These are phyloP conservation scores for Micrasema minimum DNA, from an alignment of 1,140 invertebrate species.

Conservation along the genomic window DNA sequence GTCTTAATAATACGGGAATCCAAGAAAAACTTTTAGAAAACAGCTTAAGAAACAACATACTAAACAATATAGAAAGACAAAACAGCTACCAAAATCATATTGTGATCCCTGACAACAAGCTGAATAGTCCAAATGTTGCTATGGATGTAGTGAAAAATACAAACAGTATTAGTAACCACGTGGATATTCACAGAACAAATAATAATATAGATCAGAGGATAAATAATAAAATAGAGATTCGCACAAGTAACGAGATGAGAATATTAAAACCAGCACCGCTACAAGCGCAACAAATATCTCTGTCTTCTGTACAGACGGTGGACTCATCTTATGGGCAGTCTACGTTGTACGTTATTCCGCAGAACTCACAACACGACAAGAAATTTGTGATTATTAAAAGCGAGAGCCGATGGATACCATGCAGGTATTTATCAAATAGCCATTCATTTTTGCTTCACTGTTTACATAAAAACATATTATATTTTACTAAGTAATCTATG, in stretches of 20 bases:
- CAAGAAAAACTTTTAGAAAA: constrained; percentile 44
- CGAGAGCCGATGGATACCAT: constrained; percentile 62
- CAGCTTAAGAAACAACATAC: constrained; percentile 36
- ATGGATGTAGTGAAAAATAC: constrained; percentile 15
- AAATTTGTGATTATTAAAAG: constrained; percentile 66
- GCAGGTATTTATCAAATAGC: too few relatives aligned
- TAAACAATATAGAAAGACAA: constrained; percentile 45
- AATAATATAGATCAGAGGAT: constrained; percentile 39
- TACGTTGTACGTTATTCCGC: constrained; percentile 62
- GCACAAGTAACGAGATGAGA: constrained; percentile 57
- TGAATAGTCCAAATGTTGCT: constrained; percentile 38
- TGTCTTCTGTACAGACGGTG: constrained; percentile 59
- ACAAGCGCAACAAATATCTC: constrained; percentile 58
- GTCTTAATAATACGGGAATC: constrained; percentile 35
- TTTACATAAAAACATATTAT: too few relatives aligned
- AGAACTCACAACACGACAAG: constrained; percentile 59
- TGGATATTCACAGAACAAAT: constrained; percentile 23
- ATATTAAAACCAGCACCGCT: constrained; percentile 63
- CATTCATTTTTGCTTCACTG: too few relatives aligned
- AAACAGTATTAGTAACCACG: constrained; percentile 33
- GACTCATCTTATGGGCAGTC: constrained; percentile 57
- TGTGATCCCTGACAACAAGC: constrained; percentile 33
- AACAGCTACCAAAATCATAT: constrained; percentile 43
- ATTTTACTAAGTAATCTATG: too few relatives aligned
- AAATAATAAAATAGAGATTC: constrained; percentile 45